Base-by-base conservation (phyloP, 2,113 vertebrate species). In the Nothocercus nigrocapillus region DNA sequence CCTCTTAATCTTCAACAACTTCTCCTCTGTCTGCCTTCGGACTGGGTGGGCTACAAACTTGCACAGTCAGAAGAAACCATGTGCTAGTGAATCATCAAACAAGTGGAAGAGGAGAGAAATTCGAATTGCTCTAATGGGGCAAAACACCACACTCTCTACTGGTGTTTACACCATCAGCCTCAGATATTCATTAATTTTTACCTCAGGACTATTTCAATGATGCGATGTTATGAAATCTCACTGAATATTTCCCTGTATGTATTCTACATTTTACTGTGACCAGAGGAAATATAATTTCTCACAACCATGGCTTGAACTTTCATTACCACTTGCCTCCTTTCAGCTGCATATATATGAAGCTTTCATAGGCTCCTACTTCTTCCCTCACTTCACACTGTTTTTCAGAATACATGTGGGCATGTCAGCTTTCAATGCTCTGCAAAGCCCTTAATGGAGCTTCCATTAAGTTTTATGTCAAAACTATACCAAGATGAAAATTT, bases 81-180 rank as follows among this genome's bases (percentile, higher is more conserved):
- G 40, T 75, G 66, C 54, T 70, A 13, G 19, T 64, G 15, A 85
- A 74, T 69, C 73, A 68, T 91, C 53, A 85, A 49, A 25, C 3
- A 69, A 82, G 22, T 58, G 44, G 8, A 25, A 70, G 54, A 89
- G 17, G 1, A 5, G 0, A 2, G 38, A 21, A 88, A 88, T 7
- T 1, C 7, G 3, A 93, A 82, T 9, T 73, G 3, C 6, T 79
- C 25, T 68, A 54, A 30, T 0, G 56, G n/a, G 36, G 8, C 21
- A 85, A 85, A 85, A 40, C 54, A 74, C 30, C 11, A 17, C 7
- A 18, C 6, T 28, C 32, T 58, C 15, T 59, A 11, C 24, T 66
- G 5, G 4, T 85, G 11, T 44, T 81, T 54, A 80, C 69, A 9
- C 18, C 30, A 80, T 11, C 11, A 38, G 7, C 14, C 44, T 87